Evolutionary conservation across 2,797 vertebrate species (phyloP), one percentile per base, ranked within the genome.

Genomic region (Amphiprion clarkii): DNA sequence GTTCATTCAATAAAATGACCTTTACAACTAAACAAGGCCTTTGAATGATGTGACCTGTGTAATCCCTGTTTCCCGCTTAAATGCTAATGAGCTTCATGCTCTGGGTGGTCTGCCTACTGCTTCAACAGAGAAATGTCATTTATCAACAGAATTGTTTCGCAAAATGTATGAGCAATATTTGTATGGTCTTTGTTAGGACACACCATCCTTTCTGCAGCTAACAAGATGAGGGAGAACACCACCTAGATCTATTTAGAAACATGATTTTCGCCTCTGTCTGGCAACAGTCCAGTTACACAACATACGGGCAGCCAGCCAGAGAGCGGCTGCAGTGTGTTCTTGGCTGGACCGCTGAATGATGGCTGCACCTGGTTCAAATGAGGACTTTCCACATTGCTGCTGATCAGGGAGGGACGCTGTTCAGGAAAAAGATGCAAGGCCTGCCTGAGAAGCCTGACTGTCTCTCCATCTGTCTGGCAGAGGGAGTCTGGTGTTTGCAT

Each of bases 301-400:
- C 68, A 42, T 16, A 10, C 13, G 9, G 44, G 71, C 49, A 39
- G 51, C 19, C 40, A 74, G 70, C 58, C 58, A 71, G 46, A 39
- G 46, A 79, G 54, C 1, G 64, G 63, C 49, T 76, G 60, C 59
- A 42, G 61, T 51, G 21, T 63, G 46, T 39, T 62, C 57, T 12
- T 78, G 69, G 42, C 21, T 25, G 42, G 14, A 44, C 42, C 16
- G 29, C 33, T 48, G 62, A 39, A 7, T 8, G 36, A 53, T 3
- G 29, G 57, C 83, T 69, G 81, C 75, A 78, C 73, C 72, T 76
- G 84, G 71, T 82, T 84, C 58, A 63, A 23, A 76, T 62, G 44
- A 85, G 71, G 83, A 79, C 73, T 67, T 11, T 74, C n/a, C 55
- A 51, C 36, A 8, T 7, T 7, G 61, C 59, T 67, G 74, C 64